Evolutionary conservation across 2,797 vertebrate species (phyloP), one percentile per base, ranked within the genome.

Genomic region (Myiothlypis chrysogaster): DNA sequence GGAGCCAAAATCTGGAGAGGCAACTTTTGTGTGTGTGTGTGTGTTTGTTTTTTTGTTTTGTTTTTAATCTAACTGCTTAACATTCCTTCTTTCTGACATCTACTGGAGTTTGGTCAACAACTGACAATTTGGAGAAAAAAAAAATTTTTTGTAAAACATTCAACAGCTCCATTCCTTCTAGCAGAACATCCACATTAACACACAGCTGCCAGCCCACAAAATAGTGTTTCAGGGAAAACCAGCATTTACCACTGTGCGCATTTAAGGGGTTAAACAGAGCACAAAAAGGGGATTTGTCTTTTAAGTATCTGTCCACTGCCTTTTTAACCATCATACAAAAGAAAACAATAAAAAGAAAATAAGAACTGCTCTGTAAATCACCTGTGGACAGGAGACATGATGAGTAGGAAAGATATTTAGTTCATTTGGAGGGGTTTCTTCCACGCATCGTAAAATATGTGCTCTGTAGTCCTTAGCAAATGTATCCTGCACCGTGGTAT

Each of bases 301-400:
- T 83, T 55, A 66, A 82, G 16, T 69, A 32, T 32, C 57, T 47
- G 37, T 44, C 66, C 30, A 22, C n/a, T 73, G 44, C n/a, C 64
- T 87, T 92, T 83, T 71, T 50, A 78, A 57, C 44, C 55, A 41
- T n/a, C 25, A 27, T 32, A 61, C 56, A 56, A 87, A 92, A 72
- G 61, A 86, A 91, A 89, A 69, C 63, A 90, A 82, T 49, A 63
- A 43, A 76, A 83, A 69, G 50, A 78, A 83, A 91, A 32, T 60
- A 90, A 52, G 43, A 90, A 87, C 34, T 57, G 21, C 25, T 70
- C 63, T 70, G 28, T 44, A 72, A 87, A 49, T 72, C 63, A 79
- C 79, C 84, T 55, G 69, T 52, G 71, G 82, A 55, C 65, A 69
- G 72, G 28, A 83, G 70, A 68, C 2, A 0, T 9, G 64, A 71